Evolutionary conservation across 2,888 invertebrate species (phyloP).

Genomic region (Calliopum simillimum): DNA sequence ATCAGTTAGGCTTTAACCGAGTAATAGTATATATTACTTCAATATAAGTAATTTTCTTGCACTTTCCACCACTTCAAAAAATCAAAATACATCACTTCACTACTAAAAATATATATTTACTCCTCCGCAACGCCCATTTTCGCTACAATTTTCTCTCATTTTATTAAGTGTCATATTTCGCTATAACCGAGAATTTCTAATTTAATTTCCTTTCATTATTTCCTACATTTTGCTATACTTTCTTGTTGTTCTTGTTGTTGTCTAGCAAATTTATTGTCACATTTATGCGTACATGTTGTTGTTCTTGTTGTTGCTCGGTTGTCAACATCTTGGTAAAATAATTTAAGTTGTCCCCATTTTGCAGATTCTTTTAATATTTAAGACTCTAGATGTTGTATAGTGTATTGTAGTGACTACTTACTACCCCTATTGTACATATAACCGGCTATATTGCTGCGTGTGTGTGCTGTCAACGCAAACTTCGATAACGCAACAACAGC

Average conservation of each 20-base stretch:
- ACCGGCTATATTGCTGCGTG: not conserved
- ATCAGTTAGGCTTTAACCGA: too few species aligned
- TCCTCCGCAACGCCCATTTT: too few species aligned
- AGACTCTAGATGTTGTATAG: too few species aligned
- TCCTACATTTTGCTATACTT: not conserved
- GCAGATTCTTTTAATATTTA: too few species aligned
- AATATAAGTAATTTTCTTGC: too few species aligned
- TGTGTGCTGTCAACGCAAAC: not conserved
- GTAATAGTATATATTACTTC: too few species aligned
- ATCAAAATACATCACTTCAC: too few species aligned
- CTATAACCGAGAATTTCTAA: constrained; percentile 3
- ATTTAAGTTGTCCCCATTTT: constrained; percentile 1
- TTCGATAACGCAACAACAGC: constrained; percentile 7
- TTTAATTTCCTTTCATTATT: constrained; percentile 5
- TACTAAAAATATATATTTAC: too few species aligned
- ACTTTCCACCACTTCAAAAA: too few species aligned
- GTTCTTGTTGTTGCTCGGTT: not conserved
- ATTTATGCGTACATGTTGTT: constrained; percentile 7
- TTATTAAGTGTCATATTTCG: constrained; percentile 23
- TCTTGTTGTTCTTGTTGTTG: too few species aligned
- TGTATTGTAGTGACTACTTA: too few species aligned
- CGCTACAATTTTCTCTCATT: not conserved
- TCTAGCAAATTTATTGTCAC: not conserved
- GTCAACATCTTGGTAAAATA: constrained; percentile 10
- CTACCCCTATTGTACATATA: not conserved